Base-by-base conservation (phyloP, 92 coral and sea anemone genomes). In the Hydrozoanthus gracilis region DNA sequence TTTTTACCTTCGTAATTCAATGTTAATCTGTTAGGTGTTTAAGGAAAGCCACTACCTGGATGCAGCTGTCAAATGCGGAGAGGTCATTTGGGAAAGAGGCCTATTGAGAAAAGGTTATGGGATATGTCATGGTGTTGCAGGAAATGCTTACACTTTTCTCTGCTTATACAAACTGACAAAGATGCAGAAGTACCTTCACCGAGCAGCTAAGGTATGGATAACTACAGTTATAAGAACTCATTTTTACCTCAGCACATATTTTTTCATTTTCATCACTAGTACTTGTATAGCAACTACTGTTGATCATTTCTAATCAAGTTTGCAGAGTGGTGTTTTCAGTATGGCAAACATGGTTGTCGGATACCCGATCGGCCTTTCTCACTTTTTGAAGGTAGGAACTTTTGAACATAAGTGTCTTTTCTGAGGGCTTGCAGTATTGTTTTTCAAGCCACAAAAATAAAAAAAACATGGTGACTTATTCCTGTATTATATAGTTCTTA, bases 311-410 rank as follows among this genome's bases (percentile, higher is more conserved):
- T 51, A 13, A 48, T 20, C 75, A 58, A 97, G 99, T 97, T 97
- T 94, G 99, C 99, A 84, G 99, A 97, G 73, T 97, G 99, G 99
- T 93, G 97, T 68, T 93, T 95, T 78, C 91, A 92, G 75, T 90
- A 93, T 83, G 98, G 98, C 46, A 87, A 90, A 65, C 98, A 97
- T 79, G 95, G 95, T 75, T 97, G 98, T 58, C 90, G 95, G 11
- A 90, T 86, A 39, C 98, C 99, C 2, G 98, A 97, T 88, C 94
- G 79, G 14, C 99, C 99, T 7, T 97, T 78, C 88, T 97, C 99
- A 0, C 87, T 97, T 51, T 97, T 97, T 91, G 99, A 97, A 88
- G 99, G 99, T 97, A 92, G 44, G 14, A 47, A 35, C 7, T 18
- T 55, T 7, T 44, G 39, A 4, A 45, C 67, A 61, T 8, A 10